These are phyloP conservation scores for Natrix natrix DNA, from an alignment of 2,797 vertebrate species.

Conservation along the genomic window DNA sequence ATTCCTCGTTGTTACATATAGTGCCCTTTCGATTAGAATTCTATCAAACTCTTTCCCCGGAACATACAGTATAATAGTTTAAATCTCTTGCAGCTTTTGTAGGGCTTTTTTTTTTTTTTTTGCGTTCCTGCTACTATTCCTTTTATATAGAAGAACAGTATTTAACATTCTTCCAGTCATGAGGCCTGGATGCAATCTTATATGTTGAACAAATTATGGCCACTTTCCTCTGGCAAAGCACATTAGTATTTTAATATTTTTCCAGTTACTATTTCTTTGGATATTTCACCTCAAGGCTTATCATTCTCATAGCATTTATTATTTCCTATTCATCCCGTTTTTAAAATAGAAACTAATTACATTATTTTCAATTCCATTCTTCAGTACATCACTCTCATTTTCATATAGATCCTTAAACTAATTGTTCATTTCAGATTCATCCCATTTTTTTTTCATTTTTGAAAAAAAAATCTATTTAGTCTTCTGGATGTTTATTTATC, in stretches of 20 bases:
- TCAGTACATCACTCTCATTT: neutral
- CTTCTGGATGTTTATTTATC: neutral
- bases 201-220: neutral
- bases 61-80: neutral
- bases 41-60: neutral
- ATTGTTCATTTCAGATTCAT: neutral
- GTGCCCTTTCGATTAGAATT: neutral
- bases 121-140: neutral
- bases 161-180: neutral
- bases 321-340: neutral
- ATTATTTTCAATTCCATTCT: neutral
- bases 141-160: neutral
- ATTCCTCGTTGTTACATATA: neutral
- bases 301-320: neutral
- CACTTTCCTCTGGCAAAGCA: neutral
- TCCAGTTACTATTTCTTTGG: neutral
- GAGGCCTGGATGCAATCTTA: neutral
- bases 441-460: neutral
- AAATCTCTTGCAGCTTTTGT: neutral
- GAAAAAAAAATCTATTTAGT: neutral
- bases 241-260: neutral
- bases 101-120: neutral
- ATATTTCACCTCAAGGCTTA: neutral
- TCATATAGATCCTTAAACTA: neutral
- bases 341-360: neutral